Base-by-base conservation (phyloP, 2,113 vertebrate species). In the Epinephelus cyanopodus region DNA sequence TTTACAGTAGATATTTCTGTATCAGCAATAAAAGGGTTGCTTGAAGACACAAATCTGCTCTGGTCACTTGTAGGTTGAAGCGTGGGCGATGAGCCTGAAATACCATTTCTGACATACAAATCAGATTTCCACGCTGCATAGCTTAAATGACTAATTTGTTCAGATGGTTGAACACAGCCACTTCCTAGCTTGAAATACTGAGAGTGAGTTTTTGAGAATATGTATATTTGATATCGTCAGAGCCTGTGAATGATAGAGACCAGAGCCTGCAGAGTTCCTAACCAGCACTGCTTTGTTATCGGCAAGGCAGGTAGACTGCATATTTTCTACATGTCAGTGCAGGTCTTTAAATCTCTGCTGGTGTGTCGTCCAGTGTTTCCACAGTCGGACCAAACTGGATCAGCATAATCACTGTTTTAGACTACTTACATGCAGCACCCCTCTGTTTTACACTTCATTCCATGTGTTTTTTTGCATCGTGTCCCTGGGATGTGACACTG, bases 401-500 rank as follows among this genome's bases (percentile, higher is more conserved):
- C 47, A 58, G 53, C 27, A 27, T 62, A 47, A 79, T 72, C n/a
- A 37, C 37, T 18, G 17, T 50, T 72, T 78, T 5, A 56, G 21
- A 42, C 10, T 15, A 27, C 25, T 63, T 65, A 39, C 33, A 17
- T 65, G 54, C 39, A 27, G 56, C 57, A 21, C 6, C 23, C 48
- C 39, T 63, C 63, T 52, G 52, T 53, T 52, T 68, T 25, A 52
- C 45, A 13, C 66, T 33, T n/a, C n/a, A 48, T 70, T 65, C 52
- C 39, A 56, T 72, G 56, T 70, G 56, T 84, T 81, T 70, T 29
- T 61, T 82, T 76, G 85, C 56, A 66, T 84, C 62, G 74, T 66
- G 47, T 65, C 45, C 63, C 57, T 25, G 67, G 69, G 70, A 82
- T 85, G 47, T 77, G 75, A 69, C 67, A 67, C 47, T 82, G 80